These are phyloP conservation scores for Pelodytes ibericus DNA, from an alignment of 2,797 vertebrate species.

Conservation along the genomic window DNA sequence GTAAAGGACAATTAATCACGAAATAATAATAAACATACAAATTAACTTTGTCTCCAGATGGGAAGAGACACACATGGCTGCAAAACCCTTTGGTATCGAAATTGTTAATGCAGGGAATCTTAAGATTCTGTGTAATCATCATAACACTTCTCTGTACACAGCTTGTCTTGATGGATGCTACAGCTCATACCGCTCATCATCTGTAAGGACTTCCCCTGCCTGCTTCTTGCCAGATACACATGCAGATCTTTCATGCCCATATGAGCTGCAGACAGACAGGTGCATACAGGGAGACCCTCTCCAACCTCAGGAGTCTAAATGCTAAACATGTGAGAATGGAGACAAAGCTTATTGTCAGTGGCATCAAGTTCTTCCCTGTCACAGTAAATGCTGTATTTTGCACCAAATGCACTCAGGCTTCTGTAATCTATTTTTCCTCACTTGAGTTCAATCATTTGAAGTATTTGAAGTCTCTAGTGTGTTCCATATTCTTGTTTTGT, in stretches of 20 bases:
- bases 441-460: conserved; percentile 13
- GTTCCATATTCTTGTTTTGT: background rate
- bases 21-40: too few species aligned
- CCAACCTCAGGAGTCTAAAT: conserved; percentile 2
- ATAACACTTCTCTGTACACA: conserved; percentile 6
- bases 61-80: too few species aligned
- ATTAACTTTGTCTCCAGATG: too few species aligned
- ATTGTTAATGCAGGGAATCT: too few species aligned
- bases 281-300: conserved; percentile 14
- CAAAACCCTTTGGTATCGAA: too few species aligned
- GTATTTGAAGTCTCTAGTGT: background rate
- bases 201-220: conserved; percentile 18
- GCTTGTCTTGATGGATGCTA: conserved; percentile 1
- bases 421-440: conserved; percentile 31
- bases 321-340: conserved; percentile 9
- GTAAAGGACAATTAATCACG: too few species aligned
- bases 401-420: conserved; percentile 17
- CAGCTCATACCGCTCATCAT: conserved; percentile 4
- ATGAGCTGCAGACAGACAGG: conserved; percentile 31
- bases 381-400: conserved; percentile 20
- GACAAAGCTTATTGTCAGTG: conserved; percentile 37
- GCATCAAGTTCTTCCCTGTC: conserved; percentile 35
- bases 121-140: conserved; percentile 24
- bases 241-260: conserved; percentile 26
- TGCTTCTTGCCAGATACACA: background rate